Evolutionary conservation across 1,140 invertebrate genomes (phyloP).

Genomic region (Chymomyza costata): DNA sequence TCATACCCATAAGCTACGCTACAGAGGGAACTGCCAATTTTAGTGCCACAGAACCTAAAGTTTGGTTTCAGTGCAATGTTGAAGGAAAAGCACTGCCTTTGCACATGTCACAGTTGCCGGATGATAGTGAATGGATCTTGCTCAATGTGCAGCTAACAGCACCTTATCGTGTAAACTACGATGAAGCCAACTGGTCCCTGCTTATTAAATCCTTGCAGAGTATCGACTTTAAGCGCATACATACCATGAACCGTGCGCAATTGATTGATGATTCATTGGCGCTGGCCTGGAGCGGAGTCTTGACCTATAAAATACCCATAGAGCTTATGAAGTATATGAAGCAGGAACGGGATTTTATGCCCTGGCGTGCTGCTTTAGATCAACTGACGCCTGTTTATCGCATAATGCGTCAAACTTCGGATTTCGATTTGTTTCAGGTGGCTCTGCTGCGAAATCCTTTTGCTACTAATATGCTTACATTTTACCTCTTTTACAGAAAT

Average conservation of each 20-base stretch:
- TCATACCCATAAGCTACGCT: slow-evolving; percentile 80
- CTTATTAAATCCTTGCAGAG: slow-evolving; percentile 77
- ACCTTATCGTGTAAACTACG: slow-evolving; percentile 86
- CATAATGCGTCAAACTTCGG: slow-evolving; percentile 75
- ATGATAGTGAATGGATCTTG: slow-evolving; percentile 78
- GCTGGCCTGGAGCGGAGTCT: slow-evolving; percentile 81
- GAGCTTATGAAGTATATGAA: slow-evolving; percentile 79
- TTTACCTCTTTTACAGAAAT: slow-evolving; percentile 74
- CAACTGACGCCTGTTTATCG: slow-evolving; percentile 77
- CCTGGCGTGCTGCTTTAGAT: slow-evolving; percentile 80
- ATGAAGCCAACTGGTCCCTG: slow-evolving; percentile 81
- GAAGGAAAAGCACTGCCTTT: slow-evolving; percentile 18
- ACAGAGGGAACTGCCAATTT: slow-evolving; percentile 79
- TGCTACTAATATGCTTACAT: too few relatives aligned
- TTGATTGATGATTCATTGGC: slow-evolving; percentile 86
- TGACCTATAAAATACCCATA: slow-evolving; percentile 81
- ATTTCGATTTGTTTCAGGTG: slow-evolving; percentile 78
- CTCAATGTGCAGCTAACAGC: slow-evolving; percentile 79
- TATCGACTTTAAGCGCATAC: slow-evolving; percentile 77
- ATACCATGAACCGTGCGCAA: slow-evolving; percentile 85
- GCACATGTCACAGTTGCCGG: slow-evolving; percentile 33
- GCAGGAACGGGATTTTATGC: slow-evolving; percentile 80
- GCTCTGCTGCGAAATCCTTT: slow-evolving; percentile 1
- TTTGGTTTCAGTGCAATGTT: slow-evolving; percentile 77
- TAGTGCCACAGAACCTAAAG: slow-evolving; percentile 77